phyloP scores from a whole-genome alignment of 2,888 invertebrate genomes.

The Pandemis corylana region DNA sequence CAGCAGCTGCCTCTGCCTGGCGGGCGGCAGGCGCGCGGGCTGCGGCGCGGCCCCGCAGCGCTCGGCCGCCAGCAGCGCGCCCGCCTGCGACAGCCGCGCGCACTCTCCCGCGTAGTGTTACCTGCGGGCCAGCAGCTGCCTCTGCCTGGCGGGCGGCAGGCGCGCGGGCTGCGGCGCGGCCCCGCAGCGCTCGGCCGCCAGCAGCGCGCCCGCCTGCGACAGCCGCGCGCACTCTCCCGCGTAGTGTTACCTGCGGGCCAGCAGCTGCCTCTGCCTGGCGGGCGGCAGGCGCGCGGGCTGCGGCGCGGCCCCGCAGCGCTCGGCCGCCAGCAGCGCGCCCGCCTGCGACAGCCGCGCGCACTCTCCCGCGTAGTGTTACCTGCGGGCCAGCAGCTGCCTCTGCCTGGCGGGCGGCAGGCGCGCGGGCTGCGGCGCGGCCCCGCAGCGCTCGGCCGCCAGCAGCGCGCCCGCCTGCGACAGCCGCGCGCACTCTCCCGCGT shows the following conservation, averaged over 20 bases:
- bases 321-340: constrained; percentile 95
- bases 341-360: constrained; percentile 96
- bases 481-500: constrained; percentile 96
- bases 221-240: constrained; percentile 96
- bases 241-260: constrained; percentile 92
- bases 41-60: constrained; percentile 91
- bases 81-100: constrained; percentile 94
- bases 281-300: constrained; percentile 95
- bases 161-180: constrained; percentile 95
- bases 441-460: constrained; percentile 93
- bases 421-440: constrained; percentile 94
- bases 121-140: constrained; percentile 91
- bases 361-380: constrained; percentile 97
- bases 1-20: constrained; percentile 86
- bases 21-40: constrained; percentile 94
- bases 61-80: constrained; percentile 96
- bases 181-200: constrained; percentile 93
- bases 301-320: constrained; percentile 92
- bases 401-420: constrained; percentile 87
- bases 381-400: constrained; percentile 90
- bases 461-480: constrained; percentile 96
- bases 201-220: constrained; percentile 94
- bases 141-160: constrained; percentile 86
- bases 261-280: constrained; percentile 85
- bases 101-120: constrained; percentile 98